A percentile compares a stretch with the other conserved stretches of the same genome.
Conservation (phyloP, 2,888 invertebrate genomes). For the Monochamus alternatus region DNA sequence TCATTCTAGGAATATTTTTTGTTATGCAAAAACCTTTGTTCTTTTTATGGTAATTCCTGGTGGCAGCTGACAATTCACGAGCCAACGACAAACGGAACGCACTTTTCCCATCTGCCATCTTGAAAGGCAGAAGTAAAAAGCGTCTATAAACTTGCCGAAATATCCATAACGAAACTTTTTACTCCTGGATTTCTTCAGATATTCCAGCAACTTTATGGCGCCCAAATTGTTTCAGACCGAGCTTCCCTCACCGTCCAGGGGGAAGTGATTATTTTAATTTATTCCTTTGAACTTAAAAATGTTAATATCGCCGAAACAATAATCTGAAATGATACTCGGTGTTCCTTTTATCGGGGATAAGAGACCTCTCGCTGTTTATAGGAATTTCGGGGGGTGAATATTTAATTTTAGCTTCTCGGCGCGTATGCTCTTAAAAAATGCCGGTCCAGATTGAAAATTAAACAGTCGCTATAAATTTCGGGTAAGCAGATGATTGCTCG, state of each 20-base stretch:
- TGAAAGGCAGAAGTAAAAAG: neutral
- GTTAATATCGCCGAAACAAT: conserved; percentile 33
- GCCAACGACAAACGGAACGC: neutral
- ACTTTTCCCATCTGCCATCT: neutral
- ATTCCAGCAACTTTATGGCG: conserved; percentile 2
- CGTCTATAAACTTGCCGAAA: neutral
- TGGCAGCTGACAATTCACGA: no score
- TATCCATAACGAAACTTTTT: conserved; percentile 15
- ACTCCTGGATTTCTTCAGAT: conserved; percentile 9
- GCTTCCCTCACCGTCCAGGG: neutral
- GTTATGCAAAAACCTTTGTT: no score
- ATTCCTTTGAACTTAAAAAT: conserved; percentile 33
- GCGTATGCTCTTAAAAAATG: neutral
- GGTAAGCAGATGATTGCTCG: neutral
- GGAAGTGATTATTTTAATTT: conserved; percentile 27
- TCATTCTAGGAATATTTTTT: no score
- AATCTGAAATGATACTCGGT: conserved; percentile 27
- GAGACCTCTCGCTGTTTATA: conserved; percentile 17
- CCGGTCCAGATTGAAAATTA: conserved; percentile 13
- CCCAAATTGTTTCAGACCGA: conserved; percentile 17
- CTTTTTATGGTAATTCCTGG: no score
- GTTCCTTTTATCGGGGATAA: conserved; percentile 24
- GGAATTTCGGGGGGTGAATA: conserved; percentile 30
- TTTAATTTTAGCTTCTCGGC: conserved; percentile 18
- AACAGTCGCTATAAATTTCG: conserved; percentile 17